Percentiles rank a stretch among this genome's conserved stretches.
Conservation (phyloP, 2,888 invertebrate genomes). For the Sarcophaga caerulescens region DNA sequence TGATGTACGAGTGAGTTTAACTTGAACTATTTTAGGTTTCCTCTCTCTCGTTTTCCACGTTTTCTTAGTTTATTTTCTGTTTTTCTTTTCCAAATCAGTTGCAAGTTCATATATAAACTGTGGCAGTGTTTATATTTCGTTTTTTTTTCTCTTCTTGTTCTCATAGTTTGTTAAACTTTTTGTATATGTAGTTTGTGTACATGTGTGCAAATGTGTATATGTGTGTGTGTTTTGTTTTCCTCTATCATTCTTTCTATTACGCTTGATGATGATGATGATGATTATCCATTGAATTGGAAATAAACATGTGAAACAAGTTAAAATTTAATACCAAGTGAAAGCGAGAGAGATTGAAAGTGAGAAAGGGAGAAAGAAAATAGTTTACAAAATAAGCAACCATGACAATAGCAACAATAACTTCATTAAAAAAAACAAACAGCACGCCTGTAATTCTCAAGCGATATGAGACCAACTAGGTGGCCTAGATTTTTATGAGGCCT, state of each 20-base stretch:
- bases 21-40: conserved; percentile 34
- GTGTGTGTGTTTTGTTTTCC: conserved; percentile 22
- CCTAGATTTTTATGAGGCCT: neutral
- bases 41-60: no score
- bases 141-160: neutral
- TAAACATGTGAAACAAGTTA: conserved; percentile 68
- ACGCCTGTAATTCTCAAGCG: neutral
- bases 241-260: conserved; percentile 60
- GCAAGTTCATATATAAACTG: conserved; percentile 26
- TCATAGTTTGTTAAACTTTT: neutral
- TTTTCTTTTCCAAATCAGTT: conserved; percentile 13
- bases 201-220: neutral
- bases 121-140: conserved; percentile 6
- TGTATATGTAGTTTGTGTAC: neutral
- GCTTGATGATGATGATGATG: conserved; percentile 77
- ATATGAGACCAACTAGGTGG: conserved; percentile 27
- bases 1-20: neutral
- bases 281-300: conserved; percentile 80
- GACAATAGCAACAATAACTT: conserved; percentile 20
- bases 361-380: neutral
- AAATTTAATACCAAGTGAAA: conserved; percentile 16
- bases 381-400: neutral
- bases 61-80: neutral
- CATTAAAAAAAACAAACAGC: neutral
- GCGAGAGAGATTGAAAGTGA: neutral